Base-by-base conservation (phyloP, 2,888 invertebrate species). In the Myopa testacea region DNA sequence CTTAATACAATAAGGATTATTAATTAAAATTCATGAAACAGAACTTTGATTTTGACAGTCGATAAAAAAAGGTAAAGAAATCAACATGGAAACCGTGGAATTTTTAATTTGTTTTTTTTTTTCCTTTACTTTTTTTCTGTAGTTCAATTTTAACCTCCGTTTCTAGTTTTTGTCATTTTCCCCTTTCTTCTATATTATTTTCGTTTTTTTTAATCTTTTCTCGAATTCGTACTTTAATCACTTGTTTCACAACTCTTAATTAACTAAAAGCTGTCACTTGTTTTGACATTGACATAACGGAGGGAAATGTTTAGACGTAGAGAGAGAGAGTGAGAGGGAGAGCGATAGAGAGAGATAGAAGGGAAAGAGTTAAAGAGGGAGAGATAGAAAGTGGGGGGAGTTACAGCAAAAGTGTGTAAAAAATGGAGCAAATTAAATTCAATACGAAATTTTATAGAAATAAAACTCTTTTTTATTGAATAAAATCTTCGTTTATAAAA, bases 11-110 rank as follows among this genome's bases (percentile, higher is more conserved):
- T 45, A 10, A 10, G 12, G 5, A 45, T 6, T 69, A 26, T 69
- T 69, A 69, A 69, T 69, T 69, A 26, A 50, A 69, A 69, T 69
- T 69, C 26, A 68, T 68, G 68, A 45, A 40, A 40, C n/a, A 45
- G 52, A 69, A 50, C 26, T 26, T 26, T 10, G 19, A 37, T n/a
- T 8, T 52, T 19, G 26, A 37, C 12, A 63, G 37, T 63, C 37
- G 14, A 63, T 26, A 5, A 63, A 63, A 26, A 62, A 34, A 0
- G 4, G 14, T 34, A 19, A 62, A 62, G 34, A 67, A 67, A 38
- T 40, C n/a, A 38, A 38, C 37, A 67, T 38, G 38, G n/a, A 38
- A 67, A 67, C 38, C 38, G n/a, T 16, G 10, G 14, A 10, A 26
- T 60, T 45, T 10, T 45, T 68, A 37, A 37, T 45, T 8, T 34